Evolutionary conservation across 2,888 invertebrate genomes (phyloP).

Genomic region (Campaea margaritaria): DNA sequence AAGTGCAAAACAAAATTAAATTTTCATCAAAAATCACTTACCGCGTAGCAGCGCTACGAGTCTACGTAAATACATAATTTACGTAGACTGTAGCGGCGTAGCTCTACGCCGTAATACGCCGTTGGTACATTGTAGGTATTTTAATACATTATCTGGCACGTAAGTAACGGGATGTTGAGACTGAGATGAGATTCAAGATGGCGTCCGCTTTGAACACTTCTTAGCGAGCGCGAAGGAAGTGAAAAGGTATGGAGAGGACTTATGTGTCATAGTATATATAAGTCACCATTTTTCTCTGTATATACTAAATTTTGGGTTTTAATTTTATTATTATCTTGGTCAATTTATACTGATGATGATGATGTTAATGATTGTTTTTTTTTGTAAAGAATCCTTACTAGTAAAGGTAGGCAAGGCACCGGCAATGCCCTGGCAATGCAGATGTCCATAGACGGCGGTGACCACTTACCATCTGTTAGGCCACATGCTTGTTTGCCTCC

Average conservation of each 20-base stretch:
- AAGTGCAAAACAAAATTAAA: conserved; percentile 24
- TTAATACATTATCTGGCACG: conserved; percentile 75
- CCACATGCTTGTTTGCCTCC: too few species aligned
- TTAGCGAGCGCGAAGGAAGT: conserved; percentile 65
- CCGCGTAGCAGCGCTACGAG: conserved; percentile 24
- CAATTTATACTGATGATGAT: too few species aligned
- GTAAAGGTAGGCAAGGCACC: too few species aligned
- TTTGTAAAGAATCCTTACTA: too few species aligned
- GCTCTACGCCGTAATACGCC: conserved; percentile 13
- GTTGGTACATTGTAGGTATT: conserved; percentile 56
- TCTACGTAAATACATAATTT: conserved; percentile 36
- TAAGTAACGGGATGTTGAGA: conserved; percentile 62
- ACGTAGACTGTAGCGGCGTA: too few species aligned
- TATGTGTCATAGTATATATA: conserved; percentile 3
- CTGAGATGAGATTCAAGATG: conserved; percentile 82
- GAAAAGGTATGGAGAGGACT: conserved; percentile 51
- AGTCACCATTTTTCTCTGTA: conserved; percentile 2
- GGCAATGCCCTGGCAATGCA: too few species aligned
- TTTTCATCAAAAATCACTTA: conserved; percentile 34
- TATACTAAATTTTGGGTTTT: too few species aligned
- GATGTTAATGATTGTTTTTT: too few species aligned
- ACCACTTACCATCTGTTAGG: too few species aligned
- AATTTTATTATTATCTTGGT: too few species aligned
- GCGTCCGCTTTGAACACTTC: conserved; percentile 74
- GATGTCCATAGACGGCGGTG: too few species aligned